Base-by-base conservation (phyloP, 2,888 invertebrate genomes). In the Dinocampus coccinellae region DNA sequence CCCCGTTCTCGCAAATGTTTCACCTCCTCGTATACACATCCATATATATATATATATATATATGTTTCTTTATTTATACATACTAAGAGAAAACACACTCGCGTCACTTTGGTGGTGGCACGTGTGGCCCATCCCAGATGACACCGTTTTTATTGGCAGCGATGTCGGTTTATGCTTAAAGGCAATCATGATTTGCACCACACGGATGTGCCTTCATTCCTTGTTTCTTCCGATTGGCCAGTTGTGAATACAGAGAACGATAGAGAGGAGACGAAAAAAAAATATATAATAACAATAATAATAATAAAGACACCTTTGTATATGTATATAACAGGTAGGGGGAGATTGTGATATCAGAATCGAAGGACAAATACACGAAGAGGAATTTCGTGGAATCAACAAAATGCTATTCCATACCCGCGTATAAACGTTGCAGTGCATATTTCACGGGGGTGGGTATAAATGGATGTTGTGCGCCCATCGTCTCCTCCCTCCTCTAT, bases 71-170 rank as follows among this genome's bases (percentile, higher is more conserved):
- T 24, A 2, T 9, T 13, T 7, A n/a, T 16, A 20, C 33, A 29
- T 53, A 33, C n/a, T 16, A 33, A 33, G 53, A 33, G 70, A 52
- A 36, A 42, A 52, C 57, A 63, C 57, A 60, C 69, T 65, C 69
- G 71, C 74, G 76, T 76, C 79, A 78, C 81, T 64, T 53, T 70
- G 62, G 62, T 29, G 66, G 65, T 42, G 79, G 77, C 83, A 82
- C 83, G 83, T 83, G 83, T 78, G 70, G 75, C 67, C 73, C 75
- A 72, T 73, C 76, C 78, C 82, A 80, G 81, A 82, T 82, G 85
- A 83, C 82, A 81, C 78, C 81, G 80, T 81, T 85, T 84, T 85
- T 85, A 85, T 85, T 82, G 84, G 77, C 79, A 80, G 74, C 78
- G 77, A 80, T 73, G 76, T 74, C 76, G 71, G 73, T 76, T 75